Percentiles rank a stretch among this genome's conserved stretches.
Evolutionary conservation across 2,888 invertebrate genomes (phyloP).

Genomic region (Agrochola litura): DNA sequence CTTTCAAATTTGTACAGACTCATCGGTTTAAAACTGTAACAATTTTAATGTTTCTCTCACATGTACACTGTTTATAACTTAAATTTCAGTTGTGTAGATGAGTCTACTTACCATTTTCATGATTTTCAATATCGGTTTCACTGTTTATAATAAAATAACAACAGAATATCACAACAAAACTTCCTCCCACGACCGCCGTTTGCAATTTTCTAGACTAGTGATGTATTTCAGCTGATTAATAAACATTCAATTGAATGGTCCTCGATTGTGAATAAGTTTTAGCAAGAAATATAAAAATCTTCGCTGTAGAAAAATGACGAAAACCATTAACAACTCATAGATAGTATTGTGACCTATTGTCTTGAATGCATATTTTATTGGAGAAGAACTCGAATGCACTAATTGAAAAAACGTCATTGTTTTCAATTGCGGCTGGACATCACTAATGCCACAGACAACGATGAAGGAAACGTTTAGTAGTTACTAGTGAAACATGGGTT

Average conservation of each 20-base stretch:
- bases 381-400: neutral
- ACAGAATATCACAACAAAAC: constrained; percentile 85
- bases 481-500: neutral
- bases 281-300: neutral
- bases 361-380: neutral
- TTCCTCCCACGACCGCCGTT: constrained; percentile 81
- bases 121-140: constrained; percentile 72
- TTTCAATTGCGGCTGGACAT: neutral
- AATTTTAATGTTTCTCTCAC: constrained; percentile 3
- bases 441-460: constrained; percentile 38
- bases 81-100: neutral
- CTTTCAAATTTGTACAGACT: constrained; percentile 59
- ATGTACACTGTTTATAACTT: neutral
- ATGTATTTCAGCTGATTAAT: constrained; percentile 46
- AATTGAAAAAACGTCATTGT: neutral
- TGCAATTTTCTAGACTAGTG: constrained; percentile 78
- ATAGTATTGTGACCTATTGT: no score
- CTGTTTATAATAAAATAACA: constrained; percentile 74
- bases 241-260: neutral
- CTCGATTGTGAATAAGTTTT: neutral
- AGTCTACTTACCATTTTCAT: constrained; percentile 79
- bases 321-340: fast-evolving
- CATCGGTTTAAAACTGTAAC: constrained; percentile 41
- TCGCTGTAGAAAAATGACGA: fast-evolving
- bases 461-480: constrained; percentile 32